A percentile compares a stretch with the other conserved stretches of the same genome.
phyloP scores from a whole-genome alignment of 2,797 vertebrate genomes.

The Pseudotriccus pelzelni region DNA sequence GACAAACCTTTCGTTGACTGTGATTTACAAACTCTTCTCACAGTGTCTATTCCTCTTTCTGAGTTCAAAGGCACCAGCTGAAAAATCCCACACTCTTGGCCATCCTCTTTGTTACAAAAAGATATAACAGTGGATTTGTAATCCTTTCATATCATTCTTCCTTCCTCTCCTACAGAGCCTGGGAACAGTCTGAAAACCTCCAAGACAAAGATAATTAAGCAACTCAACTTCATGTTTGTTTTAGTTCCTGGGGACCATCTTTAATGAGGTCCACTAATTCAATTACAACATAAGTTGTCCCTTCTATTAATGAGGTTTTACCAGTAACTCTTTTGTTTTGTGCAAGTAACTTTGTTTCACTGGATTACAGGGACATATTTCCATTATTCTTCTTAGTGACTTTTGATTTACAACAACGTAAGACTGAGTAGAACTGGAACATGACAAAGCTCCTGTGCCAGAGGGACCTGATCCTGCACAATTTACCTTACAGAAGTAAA shows the following conservation, averaged over 20 bases:
- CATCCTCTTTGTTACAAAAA: background rate
- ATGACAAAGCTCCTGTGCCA: background rate
- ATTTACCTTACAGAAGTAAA: background rate
- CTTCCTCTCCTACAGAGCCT: background rate
- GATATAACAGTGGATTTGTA: background rate
- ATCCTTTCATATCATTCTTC: background rate
- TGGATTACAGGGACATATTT: background rate
- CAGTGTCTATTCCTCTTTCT: background rate
- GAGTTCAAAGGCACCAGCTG: background rate
- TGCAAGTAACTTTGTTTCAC: constrained; percentile 18
- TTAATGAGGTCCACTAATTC: constrained; percentile 23
- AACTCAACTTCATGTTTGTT: background rate
- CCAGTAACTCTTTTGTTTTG: constrained; percentile 20
- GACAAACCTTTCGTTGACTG: background rate
- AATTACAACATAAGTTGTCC: constrained; percentile 36
- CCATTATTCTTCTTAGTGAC: background rate
- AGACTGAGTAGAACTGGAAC: background rate
- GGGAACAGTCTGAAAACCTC: background rate
- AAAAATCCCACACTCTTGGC: background rate
- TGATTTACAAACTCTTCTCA: background rate
- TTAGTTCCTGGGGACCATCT: background rate
- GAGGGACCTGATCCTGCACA: background rate
- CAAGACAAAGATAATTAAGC: constrained; percentile 29
- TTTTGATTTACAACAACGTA: background rate
- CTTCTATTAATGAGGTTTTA: constrained; percentile 35